Percentiles rank a stretch among this genome's conserved stretches.
phyloP scores from a whole-genome alignment of 2,113 vertebrate genomes.

The Capricornis sumatraensis region DNA sequence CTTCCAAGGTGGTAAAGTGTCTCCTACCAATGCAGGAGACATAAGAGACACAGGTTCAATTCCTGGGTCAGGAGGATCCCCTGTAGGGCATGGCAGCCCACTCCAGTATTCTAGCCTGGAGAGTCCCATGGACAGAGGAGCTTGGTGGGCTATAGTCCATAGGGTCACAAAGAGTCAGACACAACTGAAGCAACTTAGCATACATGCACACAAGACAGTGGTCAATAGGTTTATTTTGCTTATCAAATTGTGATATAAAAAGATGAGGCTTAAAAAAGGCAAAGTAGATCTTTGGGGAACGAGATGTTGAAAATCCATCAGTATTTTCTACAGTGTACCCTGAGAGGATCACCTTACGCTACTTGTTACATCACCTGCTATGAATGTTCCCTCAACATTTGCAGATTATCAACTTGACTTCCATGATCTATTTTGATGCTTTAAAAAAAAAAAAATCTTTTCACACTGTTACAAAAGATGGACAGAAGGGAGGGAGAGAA shows the following conservation, averaged over 20 bases:
- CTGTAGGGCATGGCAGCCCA: background rate
- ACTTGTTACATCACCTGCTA: background rate
- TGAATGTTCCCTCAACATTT: background rate
- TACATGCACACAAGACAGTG: background rate
- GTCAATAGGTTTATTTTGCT: background rate
- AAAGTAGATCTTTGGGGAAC: background rate
- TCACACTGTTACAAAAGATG: background rate
- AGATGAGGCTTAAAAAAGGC: background rate
- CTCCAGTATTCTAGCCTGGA: background rate
- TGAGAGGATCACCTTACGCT: background rate
- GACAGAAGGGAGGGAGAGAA: background rate
- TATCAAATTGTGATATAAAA: background rate
- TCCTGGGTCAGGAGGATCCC: background rate
- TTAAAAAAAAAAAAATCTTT: background rate
- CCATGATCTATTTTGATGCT: background rate
- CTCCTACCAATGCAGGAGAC: background rate
- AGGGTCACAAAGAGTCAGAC: background rate
- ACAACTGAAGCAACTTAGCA: background rate
- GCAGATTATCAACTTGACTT: background rate
- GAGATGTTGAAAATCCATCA: background rate
- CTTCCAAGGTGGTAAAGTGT: background rate
- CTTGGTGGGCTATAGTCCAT: background rate
- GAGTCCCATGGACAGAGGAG: background rate
- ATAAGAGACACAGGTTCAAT: background rate
- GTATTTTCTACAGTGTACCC: background rate